Base-by-base conservation (phyloP, 2,888 invertebrate species). In the Drosophila falleni region DNA sequence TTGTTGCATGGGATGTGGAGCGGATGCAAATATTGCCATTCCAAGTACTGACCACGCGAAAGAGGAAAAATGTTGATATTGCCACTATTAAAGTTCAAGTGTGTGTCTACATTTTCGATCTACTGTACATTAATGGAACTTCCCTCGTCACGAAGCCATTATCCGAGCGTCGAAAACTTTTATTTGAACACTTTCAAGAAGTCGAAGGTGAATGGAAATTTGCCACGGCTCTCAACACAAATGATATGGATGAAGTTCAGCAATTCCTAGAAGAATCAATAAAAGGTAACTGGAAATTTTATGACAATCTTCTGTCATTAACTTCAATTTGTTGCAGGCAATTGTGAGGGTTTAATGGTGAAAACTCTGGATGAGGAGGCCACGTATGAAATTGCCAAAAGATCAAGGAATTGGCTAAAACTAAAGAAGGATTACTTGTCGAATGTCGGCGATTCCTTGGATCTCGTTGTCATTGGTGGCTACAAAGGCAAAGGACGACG, bases 261-360 rank as follows among this genome's bases (percentile, higher is more conserved):
- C 96, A 96, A 82, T 98, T 99, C 93, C 94, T 99, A 60, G 98
- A 99, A 61, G 98, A 98, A 90, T 96, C 99, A 5, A 95, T 99
- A 60, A 97, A 97, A 94, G 96, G 96, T 95, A 44, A 56, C 26
- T 10, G 11, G 0, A 2, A n/a, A 35, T n/a, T 23, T n/a, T 35
- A 1, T 5, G 15, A 9, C 26, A 29, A 15, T 15, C 3, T n/a
- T n/a, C 9, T n/a, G 5, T 15, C 8, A 8, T 26, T 13, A 23
- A 26, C 6, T 8, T 1, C 0, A 9, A 5, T 5, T 3, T 23
- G n/a, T 19, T 35, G n/a, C 26, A 91, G 98, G 97, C 59, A 98
- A 98, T 91, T 99, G 99, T 93, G 99, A 99, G 94, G 99, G 99
- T 1, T 94, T 99, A 63, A 99, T 99, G 99, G 97, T 99, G 8